Evolutionary conservation across 2,888 invertebrate genomes (phyloP).

Genomic region (Drosophila nigricruria): DNA sequence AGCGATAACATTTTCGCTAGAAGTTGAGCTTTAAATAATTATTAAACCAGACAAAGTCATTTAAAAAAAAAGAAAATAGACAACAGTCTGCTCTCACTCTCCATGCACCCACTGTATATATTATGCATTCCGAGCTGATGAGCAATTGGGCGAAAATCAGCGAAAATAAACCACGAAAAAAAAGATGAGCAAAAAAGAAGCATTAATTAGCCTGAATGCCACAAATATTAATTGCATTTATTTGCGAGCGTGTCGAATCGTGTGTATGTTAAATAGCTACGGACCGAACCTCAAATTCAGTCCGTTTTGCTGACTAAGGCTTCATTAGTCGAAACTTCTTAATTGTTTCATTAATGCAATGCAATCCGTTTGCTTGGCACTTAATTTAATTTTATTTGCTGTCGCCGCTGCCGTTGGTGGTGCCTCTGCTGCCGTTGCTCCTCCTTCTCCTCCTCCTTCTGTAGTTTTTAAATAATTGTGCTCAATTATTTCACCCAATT

Average conservation of each 20-base stretch:
- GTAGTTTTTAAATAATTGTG: slow-evolving; percentile 78
- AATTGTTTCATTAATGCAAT: slow-evolving; percentile 78
- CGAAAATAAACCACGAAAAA: slow-evolving; percentile 20
- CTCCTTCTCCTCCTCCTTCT: slow-evolving; percentile 29
- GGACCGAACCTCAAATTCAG: slow-evolving; percentile 22
- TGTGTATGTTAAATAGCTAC: slow-evolving; percentile 41
- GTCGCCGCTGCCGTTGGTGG: slow-evolving; percentile 50
- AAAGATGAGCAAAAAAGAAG: slow-evolving; percentile 8
- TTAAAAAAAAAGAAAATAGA: neutral
- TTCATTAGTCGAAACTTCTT: slow-evolving; percentile 75
- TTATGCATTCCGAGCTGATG: slow-evolving; percentile 12
- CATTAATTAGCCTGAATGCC: slow-evolving; percentile 60
- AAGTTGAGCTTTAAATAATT: neutral
- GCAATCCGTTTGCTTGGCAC: slow-evolving; percentile 76
- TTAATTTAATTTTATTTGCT: slow-evolving; percentile 78
- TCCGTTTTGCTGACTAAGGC: slow-evolving; percentile 62
- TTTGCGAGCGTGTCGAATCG: slow-evolving; percentile 32
- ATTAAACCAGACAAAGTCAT: neutral
- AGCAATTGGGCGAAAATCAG: slow-evolving; percentile 5
- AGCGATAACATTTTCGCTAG: neutral
- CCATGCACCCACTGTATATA: too few relatives aligned
- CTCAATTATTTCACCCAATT: slow-evolving; percentile 79
- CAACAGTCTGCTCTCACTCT: neutral
- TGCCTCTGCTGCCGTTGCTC: slow-evolving; percentile 12
- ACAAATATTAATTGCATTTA: slow-evolving; percentile 60